These are phyloP conservation scores for Eumeta japonica DNA, from an alignment of 1,140 invertebrate species.

Conservation along the genomic window DNA sequence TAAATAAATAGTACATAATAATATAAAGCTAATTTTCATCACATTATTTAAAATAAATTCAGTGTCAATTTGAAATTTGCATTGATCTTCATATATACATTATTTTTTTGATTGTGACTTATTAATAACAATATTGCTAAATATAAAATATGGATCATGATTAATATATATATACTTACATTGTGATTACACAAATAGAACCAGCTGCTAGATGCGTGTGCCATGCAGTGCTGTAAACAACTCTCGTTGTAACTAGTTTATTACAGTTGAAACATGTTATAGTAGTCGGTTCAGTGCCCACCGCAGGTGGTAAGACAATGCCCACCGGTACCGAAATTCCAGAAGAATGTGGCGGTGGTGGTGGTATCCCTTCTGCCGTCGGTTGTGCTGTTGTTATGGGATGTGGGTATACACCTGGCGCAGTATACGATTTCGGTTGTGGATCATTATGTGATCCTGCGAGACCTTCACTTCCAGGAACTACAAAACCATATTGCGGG, in stretches of 20 bases:
- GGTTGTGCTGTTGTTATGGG: constrained; percentile 24
- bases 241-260: constrained; percentile 46
- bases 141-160: background rate
- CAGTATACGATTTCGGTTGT: constrained; percentile 32
- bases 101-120: too few relatives aligned
- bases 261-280: constrained; percentile 44
- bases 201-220: constrained; percentile 48
- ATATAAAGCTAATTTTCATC: background rate
- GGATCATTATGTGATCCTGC: constrained; percentile 11
- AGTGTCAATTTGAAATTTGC: too few relatives aligned
- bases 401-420: constrained; percentile 40
- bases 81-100: too few relatives aligned
- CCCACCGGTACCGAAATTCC: constrained; percentile 36
- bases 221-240: constrained; percentile 45
- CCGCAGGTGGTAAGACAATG: constrained; percentile 30
- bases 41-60: too few relatives aligned
- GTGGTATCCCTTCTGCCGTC: constrained; percentile 20
- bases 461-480: constrained; percentile 17
- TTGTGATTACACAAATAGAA: constrained; percentile 43
- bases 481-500: constrained; percentile 33
- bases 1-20: background rate
- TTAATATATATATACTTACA: constrained; percentile 26
- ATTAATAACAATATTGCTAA: constrained; percentile 3
- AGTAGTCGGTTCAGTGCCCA: constrained; percentile 42
- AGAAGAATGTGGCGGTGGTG: constrained; percentile 18